A percentile compares a stretch with the other conserved stretches of the same genome.
Conservation (phyloP, 2,797 vertebrate species). For the Protosalanx chinensis region DNA sequence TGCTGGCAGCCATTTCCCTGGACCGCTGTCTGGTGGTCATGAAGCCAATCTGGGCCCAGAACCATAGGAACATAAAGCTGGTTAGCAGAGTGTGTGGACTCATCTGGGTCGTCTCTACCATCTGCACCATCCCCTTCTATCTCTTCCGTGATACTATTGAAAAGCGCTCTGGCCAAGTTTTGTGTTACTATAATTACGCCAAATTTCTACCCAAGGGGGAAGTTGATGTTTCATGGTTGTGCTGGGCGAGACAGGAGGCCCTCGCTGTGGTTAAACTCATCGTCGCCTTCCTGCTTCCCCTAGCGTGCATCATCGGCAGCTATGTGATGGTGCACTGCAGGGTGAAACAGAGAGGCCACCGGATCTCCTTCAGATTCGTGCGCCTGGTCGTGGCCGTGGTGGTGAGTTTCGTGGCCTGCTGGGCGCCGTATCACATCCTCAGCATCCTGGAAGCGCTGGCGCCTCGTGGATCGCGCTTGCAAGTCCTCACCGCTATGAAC, state of each 20-base stretch:
- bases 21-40: conserved; percentile 66
- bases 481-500: accelerated
- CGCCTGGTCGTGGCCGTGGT: conserved; percentile 60
- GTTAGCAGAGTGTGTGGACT: conserved; percentile 44
- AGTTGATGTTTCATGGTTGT: background rate
- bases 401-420: conserved; percentile 64
- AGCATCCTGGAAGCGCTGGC: conserved; percentile 52
- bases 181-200: conserved; percentile 61
- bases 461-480: accelerated
- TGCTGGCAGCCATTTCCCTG: conserved; percentile 61
- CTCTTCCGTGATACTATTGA: conserved; percentile 57
- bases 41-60: conserved; percentile 64
- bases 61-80: conserved; percentile 44
- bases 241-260: conserved; percentile 41
- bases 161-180: background rate
- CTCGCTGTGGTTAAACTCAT: conserved; percentile 57
- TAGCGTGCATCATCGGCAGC: conserved; percentile 58
- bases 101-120: conserved; percentile 55
- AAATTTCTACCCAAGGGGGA: background rate
- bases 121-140: conserved; percentile 63
- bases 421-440: conserved; percentile 66
- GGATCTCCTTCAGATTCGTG: conserved; percentile 55
- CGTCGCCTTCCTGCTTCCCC: conserved; percentile 60
- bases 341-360: conserved; percentile 5
- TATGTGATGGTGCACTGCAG: conserved; percentile 48